phyloP scores from a whole-genome alignment of 2,888 invertebrate species.

The Serripes groenlandicus region DNA sequence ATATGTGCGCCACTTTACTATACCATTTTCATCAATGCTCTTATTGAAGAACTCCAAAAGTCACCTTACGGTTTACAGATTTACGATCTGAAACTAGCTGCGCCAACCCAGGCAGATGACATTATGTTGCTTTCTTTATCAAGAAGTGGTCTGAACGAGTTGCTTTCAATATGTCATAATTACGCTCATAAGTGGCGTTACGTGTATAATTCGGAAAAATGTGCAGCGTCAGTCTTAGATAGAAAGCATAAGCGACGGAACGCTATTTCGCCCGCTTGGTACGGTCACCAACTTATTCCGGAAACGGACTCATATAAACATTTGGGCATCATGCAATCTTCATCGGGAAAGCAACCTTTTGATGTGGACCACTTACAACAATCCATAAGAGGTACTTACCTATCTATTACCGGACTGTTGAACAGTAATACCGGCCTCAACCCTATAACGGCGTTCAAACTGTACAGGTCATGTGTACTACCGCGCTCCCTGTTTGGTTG shows the following conservation, averaged over 20 bases:
- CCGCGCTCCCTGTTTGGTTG: conserved; percentile 10
- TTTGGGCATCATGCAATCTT: conserved; percentile 2
- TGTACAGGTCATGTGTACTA: background rate
- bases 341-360: background rate
- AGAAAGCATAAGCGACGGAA: background rate
- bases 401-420: background rate
- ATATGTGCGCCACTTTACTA: conserved; percentile 26
- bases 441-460: conserved; percentile 10
- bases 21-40: conserved; percentile 17
- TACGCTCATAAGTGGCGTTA: conserved; percentile 13
- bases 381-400: conserved; percentile 3
- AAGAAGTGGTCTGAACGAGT: conserved; percentile 7
- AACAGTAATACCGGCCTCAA: background rate
- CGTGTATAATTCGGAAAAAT: conserved; percentile 9
- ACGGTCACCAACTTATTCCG: background rate
- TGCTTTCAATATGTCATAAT: conserved; percentile 3
- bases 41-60: conserved; percentile 8
- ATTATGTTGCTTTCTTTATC: conserved; percentile 12
- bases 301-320: conserved; percentile 13
- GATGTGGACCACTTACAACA: background rate
- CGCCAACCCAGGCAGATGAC: conserved; percentile 37
- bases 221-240: background rate
- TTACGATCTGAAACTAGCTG: background rate
- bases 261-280: background rate
- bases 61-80: conserved; percentile 21